Percentiles rank a stretch among this genome's conserved stretches.
Conservation (phyloP, 2,888 invertebrate genomes). For the Melinopterus prodromus region DNA sequence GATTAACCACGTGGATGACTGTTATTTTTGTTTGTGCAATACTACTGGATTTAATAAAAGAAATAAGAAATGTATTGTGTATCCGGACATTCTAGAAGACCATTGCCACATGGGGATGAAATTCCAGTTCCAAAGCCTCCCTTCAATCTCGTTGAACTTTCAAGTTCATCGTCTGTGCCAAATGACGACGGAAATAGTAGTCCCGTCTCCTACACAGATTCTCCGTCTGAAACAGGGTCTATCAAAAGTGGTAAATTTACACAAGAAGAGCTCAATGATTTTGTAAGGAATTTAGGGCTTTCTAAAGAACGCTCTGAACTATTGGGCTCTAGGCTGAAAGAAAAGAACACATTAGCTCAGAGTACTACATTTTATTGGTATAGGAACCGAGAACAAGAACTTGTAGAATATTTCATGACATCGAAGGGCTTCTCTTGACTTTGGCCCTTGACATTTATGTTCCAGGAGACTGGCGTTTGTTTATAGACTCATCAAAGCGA, state of each 20-base stretch:
- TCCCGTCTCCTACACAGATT: no score
- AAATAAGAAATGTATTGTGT: no score
- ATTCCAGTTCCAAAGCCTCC: slow-evolving; percentile 16
- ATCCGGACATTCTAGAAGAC: neutral
- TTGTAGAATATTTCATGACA: slow-evolving; percentile 5
- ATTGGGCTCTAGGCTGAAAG: slow-evolving; percentile 37
- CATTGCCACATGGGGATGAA: neutral
- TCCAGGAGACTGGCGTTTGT: slow-evolving; percentile 17
- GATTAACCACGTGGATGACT: slow-evolving; percentile 5
- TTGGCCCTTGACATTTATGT: slow-evolving; percentile 4
- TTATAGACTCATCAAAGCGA: slow-evolving; percentile 20
- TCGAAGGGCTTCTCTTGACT: neutral
- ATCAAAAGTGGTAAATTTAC: neutral
- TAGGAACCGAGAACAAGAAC: slow-evolving; percentile 25
- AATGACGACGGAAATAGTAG: no score
- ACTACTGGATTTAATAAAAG: no score
- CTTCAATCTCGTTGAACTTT: no score
- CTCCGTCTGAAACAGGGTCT: no score
- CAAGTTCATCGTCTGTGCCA: no score
- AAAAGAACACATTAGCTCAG: slow-evolving; percentile 23
- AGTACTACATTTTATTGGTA: neutral
- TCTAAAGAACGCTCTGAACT: slow-evolving; percentile 39
- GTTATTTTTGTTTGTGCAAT: neutral
- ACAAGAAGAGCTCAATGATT: slow-evolving; percentile 36
- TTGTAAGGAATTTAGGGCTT: slow-evolving; percentile 40